A percentile compares a stretch with the other conserved stretches of the same genome.
These are phyloP conservation scores for Plodia interpunctella DNA, from an alignment of 1,140 invertebrate genomes.

Conservation along the genomic window DNA sequence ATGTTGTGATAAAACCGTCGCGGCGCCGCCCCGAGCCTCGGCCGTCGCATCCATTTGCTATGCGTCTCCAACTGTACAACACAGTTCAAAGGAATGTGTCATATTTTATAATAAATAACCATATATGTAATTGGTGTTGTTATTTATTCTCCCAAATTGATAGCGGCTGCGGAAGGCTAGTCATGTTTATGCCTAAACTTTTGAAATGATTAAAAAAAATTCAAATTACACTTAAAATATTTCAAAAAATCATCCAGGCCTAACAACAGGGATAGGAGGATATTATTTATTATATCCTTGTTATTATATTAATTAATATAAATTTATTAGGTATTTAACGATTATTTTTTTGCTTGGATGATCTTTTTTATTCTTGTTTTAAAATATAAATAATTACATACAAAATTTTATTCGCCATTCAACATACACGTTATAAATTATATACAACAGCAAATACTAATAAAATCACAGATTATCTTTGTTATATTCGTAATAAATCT, in stretches of 20 bases:
- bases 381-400: constrained; percentile 12
- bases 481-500: constrained; percentile 9
- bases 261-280: no score
- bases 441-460: constrained; percentile 13
- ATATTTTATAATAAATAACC: constrained; percentile 77
- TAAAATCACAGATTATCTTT: constrained; percentile 24
- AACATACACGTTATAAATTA: constrained; percentile 19
- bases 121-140: constrained; percentile 66
- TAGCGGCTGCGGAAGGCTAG: no score
- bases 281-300: no score
- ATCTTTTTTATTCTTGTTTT: no score
- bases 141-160: constrained; percentile 35
- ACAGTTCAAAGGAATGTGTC: constrained; percentile 75
- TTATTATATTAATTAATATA: no score
- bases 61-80: constrained; percentile 71
- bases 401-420: constrained; percentile 24
- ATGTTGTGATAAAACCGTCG: constrained; percentile 34
- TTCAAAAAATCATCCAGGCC: no score
- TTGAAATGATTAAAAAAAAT: no score
- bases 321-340: no score
- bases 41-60: constrained; percentile 55
- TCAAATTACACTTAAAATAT: no score
- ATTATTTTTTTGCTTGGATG: no score
- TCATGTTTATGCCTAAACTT: no score
- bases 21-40: constrained; percentile 14